Evolutionary conservation across 2,113 vertebrate species (phyloP), one percentile per base, ranked within the genome.

Genomic region (Conger conger): DNA sequence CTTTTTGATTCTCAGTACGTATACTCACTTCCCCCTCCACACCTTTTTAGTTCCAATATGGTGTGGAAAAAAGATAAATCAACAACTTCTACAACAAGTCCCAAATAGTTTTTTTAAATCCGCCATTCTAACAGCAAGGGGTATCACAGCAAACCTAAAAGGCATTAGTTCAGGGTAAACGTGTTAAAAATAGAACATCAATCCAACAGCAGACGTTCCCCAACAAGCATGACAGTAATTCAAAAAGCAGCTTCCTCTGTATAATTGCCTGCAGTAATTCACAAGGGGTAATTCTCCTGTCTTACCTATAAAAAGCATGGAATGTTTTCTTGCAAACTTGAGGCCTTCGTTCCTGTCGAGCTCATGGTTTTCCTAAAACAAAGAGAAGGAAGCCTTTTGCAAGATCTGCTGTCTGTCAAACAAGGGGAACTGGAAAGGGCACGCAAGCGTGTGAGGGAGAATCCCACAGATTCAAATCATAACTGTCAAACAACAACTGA

Each of bases 311-410:
- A 99, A 99, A 90, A 99, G 95, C 97, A 99, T 99, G 5, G 98
- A 98, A 96, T 99, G 98, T 93, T 99, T 99, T 83, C 97, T 94
- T 77, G 97, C 98, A 94, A 99, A 99, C 88, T 98, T 98, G 88
- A 99, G 94, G 73, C 98, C 98, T 95, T 99, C 97, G 20, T 97
- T 98, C 93, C 98, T 94, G 92, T 99, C 97, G 53, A 99, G 97
- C 93, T 98, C 97, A 87, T 94, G 97, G 92, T 97, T 97, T 85
- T 99, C 97, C 98, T 99, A 86, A 85, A 92, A 87, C 17, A 54
- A 37, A 93, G 93, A 0, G 91, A 63, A 23, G 18, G 57, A 63
- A 60, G 35, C 11, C 80, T 33, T 36, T 36, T 35, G 7, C 11
- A 13, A 81, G 27, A 2, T 15, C 42, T 53, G 30, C 50, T 36